Conservation (phyloP, 2,797 vertebrate genomes). For the Alcedo atthis region DNA sequence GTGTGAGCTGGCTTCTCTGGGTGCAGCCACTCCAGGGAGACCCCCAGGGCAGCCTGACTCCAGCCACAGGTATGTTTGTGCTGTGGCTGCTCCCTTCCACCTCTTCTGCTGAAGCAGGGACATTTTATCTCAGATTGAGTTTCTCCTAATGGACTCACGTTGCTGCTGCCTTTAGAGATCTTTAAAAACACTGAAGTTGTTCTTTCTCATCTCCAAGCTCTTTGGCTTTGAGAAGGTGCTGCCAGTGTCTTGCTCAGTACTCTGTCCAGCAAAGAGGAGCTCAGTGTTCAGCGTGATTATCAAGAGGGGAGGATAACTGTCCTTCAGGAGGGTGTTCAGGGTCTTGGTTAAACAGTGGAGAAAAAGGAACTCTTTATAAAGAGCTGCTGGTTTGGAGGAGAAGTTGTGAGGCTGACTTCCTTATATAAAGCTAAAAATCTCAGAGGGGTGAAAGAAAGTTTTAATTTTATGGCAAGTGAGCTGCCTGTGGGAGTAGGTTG, state of each 20-base stretch:
- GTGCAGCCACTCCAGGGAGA: background rate
- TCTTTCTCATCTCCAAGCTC: background rate
- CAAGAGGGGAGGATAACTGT: background rate
- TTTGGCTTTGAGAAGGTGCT: background rate
- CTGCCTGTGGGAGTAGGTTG: slow-evolving; percentile 39
- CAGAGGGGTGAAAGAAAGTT: slow-evolving; percentile 3
- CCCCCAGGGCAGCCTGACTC: background rate
- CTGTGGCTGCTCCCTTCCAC: background rate
- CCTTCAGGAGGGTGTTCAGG: background rate
- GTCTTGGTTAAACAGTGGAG: background rate
- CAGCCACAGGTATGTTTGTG: background rate
- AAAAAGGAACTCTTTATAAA: background rate
- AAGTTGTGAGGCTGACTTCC: background rate
- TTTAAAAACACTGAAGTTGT: background rate
- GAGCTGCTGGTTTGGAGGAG: background rate
- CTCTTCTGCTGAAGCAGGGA: background rate
- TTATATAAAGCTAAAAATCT: background rate
- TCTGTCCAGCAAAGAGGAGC: background rate
- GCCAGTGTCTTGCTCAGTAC: background rate
- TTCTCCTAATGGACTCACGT: background rate
- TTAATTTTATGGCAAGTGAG: slow-evolving; percentile 10
- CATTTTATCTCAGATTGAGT: background rate
- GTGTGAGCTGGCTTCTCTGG: background rate
- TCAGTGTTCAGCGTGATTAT: background rate
- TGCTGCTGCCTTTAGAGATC: background rate